A percentile compares a stretch with the other conserved stretches of the same genome.
Conservation (phyloP, 2,113 vertebrate species). For the Phyllostomus hastatus region DNA sequence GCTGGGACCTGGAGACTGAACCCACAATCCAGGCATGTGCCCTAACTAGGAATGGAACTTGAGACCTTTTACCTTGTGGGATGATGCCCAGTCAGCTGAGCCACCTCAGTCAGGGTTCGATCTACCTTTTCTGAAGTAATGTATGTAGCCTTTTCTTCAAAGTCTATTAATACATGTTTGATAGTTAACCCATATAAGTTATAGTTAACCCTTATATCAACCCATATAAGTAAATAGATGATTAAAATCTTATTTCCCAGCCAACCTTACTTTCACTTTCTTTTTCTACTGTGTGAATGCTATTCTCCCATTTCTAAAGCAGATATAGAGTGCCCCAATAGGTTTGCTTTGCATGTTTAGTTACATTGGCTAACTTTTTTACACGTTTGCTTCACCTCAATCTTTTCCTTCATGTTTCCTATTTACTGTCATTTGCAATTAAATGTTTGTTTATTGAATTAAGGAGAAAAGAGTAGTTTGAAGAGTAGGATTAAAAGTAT, state of each 20-base stretch:
- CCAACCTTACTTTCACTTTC: not conserved
- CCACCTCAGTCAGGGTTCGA: not conserved
- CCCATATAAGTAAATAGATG: not conserved
- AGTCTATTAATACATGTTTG: not conserved
- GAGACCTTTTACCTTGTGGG: too few relatives aligned
- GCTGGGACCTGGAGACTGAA: too few relatives aligned
- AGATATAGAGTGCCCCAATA: not conserved
- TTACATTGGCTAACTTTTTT: not conserved
- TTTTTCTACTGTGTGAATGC: not conserved
- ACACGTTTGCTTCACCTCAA: not conserved
- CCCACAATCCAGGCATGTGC: too few relatives aligned
- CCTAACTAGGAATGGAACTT: too few relatives aligned
- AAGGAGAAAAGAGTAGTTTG: not conserved
- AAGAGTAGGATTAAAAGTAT: not conserved
- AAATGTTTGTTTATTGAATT: not conserved
- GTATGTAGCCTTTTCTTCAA: not conserved
- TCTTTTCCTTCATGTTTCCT: not conserved
- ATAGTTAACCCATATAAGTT: too few relatives aligned
- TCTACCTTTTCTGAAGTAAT: slow-evolving; percentile 6
- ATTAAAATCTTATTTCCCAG: not conserved
- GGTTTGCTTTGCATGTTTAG: not conserved
- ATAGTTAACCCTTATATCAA: too few relatives aligned
- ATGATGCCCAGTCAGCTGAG: too few relatives aligned
- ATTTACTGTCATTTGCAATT: not conserved
- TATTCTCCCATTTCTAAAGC: not conserved